phyloP scores from a whole-genome alignment of 2,888 invertebrate genomes.

The Zygogramma bicolorata region DNA sequence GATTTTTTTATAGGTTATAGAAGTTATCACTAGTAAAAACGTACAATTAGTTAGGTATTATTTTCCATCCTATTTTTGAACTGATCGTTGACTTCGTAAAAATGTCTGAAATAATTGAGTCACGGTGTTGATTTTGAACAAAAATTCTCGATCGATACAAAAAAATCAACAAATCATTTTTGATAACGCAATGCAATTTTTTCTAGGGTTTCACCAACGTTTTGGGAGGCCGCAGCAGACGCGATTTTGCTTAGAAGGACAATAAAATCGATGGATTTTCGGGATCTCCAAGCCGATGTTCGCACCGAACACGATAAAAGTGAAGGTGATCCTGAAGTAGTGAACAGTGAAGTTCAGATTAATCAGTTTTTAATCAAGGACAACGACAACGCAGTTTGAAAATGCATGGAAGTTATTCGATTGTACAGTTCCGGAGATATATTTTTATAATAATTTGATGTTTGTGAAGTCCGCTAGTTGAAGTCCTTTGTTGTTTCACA shows the following conservation, averaged over 20 bases:
- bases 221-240: conserved; percentile 75
- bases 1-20: no score
- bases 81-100: no score
- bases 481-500: background rate
- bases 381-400: background rate
- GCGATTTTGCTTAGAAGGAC: conserved; percentile 71
- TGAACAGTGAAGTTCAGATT: conserved; percentile 26
- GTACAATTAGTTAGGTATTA: no score
- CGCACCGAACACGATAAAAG: conserved; percentile 35
- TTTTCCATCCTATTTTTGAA: no score
- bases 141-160: no score
- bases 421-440: conserved; percentile 18
- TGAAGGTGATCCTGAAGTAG: conserved; percentile 20
- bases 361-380: conserved; percentile 32
- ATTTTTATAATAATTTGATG: conserved; percentile 32
- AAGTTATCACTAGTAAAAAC: no score
- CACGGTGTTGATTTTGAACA: no score
- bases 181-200: background rate
- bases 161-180: no score
- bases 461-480: conserved; percentile 17
- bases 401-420: background rate
- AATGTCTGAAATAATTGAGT: no score
- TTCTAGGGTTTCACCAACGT: conserved; percentile 69
- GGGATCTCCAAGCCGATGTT: conserved; percentile 66
- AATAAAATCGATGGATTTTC: conserved; percentile 64